Base-by-base conservation (phyloP, 1,140 invertebrate genomes). In the Gryon sp. region DNA sequence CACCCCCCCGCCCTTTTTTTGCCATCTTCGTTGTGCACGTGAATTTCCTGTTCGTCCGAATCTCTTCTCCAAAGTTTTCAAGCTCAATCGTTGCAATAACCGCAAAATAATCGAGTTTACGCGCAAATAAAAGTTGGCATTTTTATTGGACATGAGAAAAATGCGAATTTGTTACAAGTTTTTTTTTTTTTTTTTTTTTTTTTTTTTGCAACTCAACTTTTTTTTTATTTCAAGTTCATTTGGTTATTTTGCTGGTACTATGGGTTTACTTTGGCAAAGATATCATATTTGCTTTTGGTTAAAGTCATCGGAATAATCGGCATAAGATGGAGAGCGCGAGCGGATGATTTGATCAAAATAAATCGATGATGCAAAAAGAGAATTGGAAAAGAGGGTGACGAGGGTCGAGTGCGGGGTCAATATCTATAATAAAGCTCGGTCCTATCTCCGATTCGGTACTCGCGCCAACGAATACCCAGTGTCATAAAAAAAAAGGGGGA, bases 401-500 rank as follows among this genome's bases (percentile, higher is more conserved):
- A 76, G 80, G 83, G 82, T 84, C 82, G 83, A 86, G 85, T 81
- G 77, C 36, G 82, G 81, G 86, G 85, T 87, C 86, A 87, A 87
- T 78, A 78, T 87, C 86, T 87, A 87, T 87, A 87, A 87, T 87
- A 87, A 86, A 87, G 83, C 84, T 80, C 76, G n/a, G 81, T 80
- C 78, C 84, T 87, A 87, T 87, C 84, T 87, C 77, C 57, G 48
- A 32, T 70, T 63, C 68, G 78, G 70, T n/a, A n/a, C 72, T 86
- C 84, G 86, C 84, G 84, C 82, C 81, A 86, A 86, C 82, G 80
- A 81, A 83, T 79, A 65, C 63, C 70, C 30, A 60, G 76, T 59
- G 80, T 86, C 86, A 84, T 88, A 88, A 88, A 88, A 88, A 84
- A 84, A 28, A n/a, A n/a, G n/a, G n/a, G 80, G 76, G 74, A 77